Base-by-base conservation (phyloP, 2,797 vertebrate species). In the Siniperca undulata region DNA sequence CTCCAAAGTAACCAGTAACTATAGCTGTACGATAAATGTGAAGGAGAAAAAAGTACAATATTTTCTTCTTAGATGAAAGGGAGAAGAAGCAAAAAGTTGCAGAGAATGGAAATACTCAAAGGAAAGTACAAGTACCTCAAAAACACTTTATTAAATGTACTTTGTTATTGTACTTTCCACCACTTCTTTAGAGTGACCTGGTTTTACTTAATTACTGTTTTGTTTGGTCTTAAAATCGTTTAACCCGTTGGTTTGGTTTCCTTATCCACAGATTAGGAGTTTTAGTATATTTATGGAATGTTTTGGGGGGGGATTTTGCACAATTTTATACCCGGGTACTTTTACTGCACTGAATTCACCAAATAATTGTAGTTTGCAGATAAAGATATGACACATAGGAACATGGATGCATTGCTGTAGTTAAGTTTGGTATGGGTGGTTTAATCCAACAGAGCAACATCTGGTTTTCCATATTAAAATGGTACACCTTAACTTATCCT, bases 121-220 rank as follows among this genome's bases (percentile, higher is more conserved):
- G 53, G 53, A 14, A 74, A 68, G 22, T 42, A 65, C 46, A 69
- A 53, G 24, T 58, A 68, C 50, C 44, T 36, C 4, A 24, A 48
- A 52, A 42, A 77, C 6, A 66, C 38, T 46, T 66, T 14, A 5
- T 14, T 16, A 34, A 46, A 55, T 58, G 66, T n/a, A 38, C 42
- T 40, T 50, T 5, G 27, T 24, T 7, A 24, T 5, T 34, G 24
- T n/a, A 58, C 36, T 12, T 52, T 69, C 16, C 30, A 60, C 3
- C 12, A 71, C 4, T 2, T 8, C 60, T 66, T 27, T 7, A 30
- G 44, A n/a, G 27, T 7, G 22, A 36, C 17, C 24, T 59, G 2
- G 3, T 20, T 70, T 42, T 13, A 3, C 27, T 13, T 48, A 19
- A 48, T 22, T 53, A 16, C 46, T 12, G 17, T 7, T 50, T 9